Base-by-base conservation (phyloP, 2,797 vertebrate species). In the Dicrostonyx torquatus region DNA sequence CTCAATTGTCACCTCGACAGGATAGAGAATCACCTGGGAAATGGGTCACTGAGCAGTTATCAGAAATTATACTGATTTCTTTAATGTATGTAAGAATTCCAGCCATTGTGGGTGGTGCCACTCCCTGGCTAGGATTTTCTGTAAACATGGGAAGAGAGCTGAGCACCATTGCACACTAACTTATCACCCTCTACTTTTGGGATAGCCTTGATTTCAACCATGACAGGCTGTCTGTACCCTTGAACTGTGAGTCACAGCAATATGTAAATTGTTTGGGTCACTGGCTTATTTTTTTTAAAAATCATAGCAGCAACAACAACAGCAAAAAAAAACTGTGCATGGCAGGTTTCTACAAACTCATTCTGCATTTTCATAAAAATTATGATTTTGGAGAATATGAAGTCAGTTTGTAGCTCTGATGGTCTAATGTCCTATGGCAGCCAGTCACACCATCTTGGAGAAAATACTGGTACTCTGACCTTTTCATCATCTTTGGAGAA, bases 381-480 rank as follows among this genome's bases (percentile, higher is more conserved):
- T 48, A 2, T 3, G 11, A 1, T 70, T 31, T n/a, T 24, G 53
- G 45, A 76, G 17, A 79, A 0, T 15, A 6, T 34, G 58, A 70
- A 20, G 24, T 50, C 3, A 18, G 4, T 24, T 9, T 55, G 26
- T 17, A 34, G 50, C 15, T 68, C 2, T 60, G 10, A 58, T 12
- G 3, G 37, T 17, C 3, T 37, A 3, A 0, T 29, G 22, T 6
- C 6, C 34, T 26, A 79, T 0, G 0, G 0, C 18, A 15, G 2
- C 6, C 2, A 6, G 12, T 62, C n/a, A 55, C 13, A 77, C 3
- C 55, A 53, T 8, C 79, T 79, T 20, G 87, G 22, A 45, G 0
- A 24, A 14, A 66, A 43, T 40, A 5, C 6, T 6, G 15, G 31
- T 11, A 87, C 53, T 64, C 11, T 13, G 17, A n/a, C 2, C 15